These are phyloP conservation scores for Nudaria mundana DNA, from an alignment of 2,888 invertebrate genomes.

Conservation along the genomic window DNA sequence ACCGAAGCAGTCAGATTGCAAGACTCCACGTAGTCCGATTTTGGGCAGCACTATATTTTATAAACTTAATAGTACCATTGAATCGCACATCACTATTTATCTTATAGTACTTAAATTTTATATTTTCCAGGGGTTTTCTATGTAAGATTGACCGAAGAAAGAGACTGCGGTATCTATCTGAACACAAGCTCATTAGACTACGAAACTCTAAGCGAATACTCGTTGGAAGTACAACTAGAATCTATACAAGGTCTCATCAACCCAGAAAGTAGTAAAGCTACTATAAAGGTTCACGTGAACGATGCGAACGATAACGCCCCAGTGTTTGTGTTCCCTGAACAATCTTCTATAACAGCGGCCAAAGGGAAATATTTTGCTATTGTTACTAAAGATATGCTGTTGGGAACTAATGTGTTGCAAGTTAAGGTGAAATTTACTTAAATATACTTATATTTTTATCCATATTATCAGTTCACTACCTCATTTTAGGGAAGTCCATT, in stretches of 20 bases:
- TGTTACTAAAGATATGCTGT: conserved; percentile 86
- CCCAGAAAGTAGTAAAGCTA: conserved; percentile 86
- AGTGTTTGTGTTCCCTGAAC: conserved; percentile 87
- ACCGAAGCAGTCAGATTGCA: too few species aligned
- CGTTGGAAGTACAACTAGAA: conserved; percentile 87
- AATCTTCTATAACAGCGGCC: conserved; percentile 75
- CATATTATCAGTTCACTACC: too few species aligned
- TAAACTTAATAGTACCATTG: too few species aligned
- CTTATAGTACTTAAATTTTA: too few species aligned
- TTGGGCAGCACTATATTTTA: too few species aligned
- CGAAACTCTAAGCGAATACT: conserved; percentile 87
- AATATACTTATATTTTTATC: too few species aligned
- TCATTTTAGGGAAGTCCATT: too few species aligned
- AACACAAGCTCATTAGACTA: conserved; percentile 88
- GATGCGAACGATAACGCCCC: conserved; percentile 96
- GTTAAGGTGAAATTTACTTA: conserved; percentile 84
- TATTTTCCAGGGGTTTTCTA: conserved; percentile 83
- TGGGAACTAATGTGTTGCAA: conserved; percentile 89
- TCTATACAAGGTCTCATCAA: conserved; percentile 91
- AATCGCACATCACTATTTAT: too few species aligned
- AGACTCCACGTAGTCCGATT: too few species aligned
- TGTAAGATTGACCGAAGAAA: conserved; percentile 87
- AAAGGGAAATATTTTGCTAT: conserved; percentile 90
- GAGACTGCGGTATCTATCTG: conserved; percentile 91
- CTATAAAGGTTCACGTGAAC: conserved; percentile 89